A percentile compares a stretch with the other conserved stretches of the same genome.
Conservation (phyloP, 1,140 invertebrate genomes). For the Goniozus legneri region DNA sequence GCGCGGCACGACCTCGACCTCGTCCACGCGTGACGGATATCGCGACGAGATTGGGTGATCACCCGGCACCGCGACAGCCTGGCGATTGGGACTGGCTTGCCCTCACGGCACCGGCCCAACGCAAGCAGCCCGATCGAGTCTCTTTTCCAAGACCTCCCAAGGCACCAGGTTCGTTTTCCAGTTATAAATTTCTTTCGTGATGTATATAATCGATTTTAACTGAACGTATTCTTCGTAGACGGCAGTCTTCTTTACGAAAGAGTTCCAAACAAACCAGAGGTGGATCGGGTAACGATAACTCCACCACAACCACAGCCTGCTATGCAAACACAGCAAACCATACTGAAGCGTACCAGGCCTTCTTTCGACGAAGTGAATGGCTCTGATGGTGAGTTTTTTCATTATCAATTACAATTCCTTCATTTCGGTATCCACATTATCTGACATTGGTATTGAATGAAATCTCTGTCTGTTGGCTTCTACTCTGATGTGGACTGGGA, state of each 20-base stretch:
- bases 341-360: slow-evolving; percentile 66
- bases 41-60: slow-evolving; percentile 69
- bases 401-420: slow-evolving; percentile 3
- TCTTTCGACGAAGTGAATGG: slow-evolving; percentile 87
- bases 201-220: neutral
- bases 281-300: slow-evolving; percentile 62
- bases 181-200: neutral
- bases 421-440: slow-evolving; percentile 1
- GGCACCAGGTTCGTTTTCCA: slow-evolving; percentile 64
- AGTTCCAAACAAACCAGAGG: slow-evolving; percentile 73
- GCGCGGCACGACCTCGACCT: slow-evolving; percentile 79
- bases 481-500: slow-evolving; percentile 63
- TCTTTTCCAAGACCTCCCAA: slow-evolving; percentile 86
- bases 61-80: slow-evolving; percentile 54
- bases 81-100: slow-evolving; percentile 77
- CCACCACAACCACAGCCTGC: slow-evolving; percentile 57
- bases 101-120: slow-evolving; percentile 72
- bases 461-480: slow-evolving; percentile 56
- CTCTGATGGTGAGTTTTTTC: slow-evolving; percentile 71
- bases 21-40: slow-evolving; percentile 70
- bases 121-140: slow-evolving; percentile 74
- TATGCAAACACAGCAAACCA: slow-evolving; percentile 53
- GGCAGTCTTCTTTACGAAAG: slow-evolving; percentile 81
- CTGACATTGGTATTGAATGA: slow-evolving; percentile 29
- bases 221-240: slow-evolving; percentile 54